These are phyloP conservation scores for Andrena flavipes DNA, from an alignment of 2,888 invertebrate species.

Conservation along the genomic window DNA sequence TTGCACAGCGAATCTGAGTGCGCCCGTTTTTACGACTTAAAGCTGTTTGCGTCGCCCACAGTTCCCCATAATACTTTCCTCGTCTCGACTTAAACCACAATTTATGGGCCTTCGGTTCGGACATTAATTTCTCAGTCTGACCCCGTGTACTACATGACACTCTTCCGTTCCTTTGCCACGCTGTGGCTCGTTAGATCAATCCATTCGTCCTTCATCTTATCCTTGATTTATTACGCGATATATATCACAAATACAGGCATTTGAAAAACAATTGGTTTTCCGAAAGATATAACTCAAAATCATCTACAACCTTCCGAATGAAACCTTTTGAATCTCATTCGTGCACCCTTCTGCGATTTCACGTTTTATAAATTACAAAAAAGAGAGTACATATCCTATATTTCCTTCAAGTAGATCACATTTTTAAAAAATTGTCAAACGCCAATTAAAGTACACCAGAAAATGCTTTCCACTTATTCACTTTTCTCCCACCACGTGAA, in stretches of 20 bases:
- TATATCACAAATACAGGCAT: not conserved
- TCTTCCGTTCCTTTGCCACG: constrained; percentile 47
- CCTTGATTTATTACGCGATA: not conserved
- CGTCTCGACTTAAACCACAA: constrained; percentile 60
- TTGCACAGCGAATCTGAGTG: constrained; percentile 14
- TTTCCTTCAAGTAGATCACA: too few relatives aligned
- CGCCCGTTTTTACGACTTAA: constrained; percentile 48
- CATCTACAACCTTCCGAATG: not conserved
- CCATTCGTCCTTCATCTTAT: not conserved
- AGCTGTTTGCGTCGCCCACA: constrained; percentile 51
- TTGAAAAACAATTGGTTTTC: not conserved
- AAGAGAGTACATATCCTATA: not conserved
- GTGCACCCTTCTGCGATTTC: not conserved
- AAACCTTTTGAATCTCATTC: not conserved
- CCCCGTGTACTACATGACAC: constrained; percentile 41
- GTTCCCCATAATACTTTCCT: constrained; percentile 52
- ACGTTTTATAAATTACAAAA: not conserved
- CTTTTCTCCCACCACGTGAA: too few relatives aligned
- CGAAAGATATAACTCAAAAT: not conserved
- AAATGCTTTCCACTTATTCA: too few relatives aligned
- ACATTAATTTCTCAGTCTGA: constrained; percentile 61
- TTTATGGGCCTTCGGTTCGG: constrained; percentile 64
- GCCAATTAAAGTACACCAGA: too few relatives aligned
- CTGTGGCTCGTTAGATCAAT: constrained; percentile 34
- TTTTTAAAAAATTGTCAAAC: too few relatives aligned